Conservation (phyloP, 2,113 vertebrate species). For the Hassar affinis region DNA sequence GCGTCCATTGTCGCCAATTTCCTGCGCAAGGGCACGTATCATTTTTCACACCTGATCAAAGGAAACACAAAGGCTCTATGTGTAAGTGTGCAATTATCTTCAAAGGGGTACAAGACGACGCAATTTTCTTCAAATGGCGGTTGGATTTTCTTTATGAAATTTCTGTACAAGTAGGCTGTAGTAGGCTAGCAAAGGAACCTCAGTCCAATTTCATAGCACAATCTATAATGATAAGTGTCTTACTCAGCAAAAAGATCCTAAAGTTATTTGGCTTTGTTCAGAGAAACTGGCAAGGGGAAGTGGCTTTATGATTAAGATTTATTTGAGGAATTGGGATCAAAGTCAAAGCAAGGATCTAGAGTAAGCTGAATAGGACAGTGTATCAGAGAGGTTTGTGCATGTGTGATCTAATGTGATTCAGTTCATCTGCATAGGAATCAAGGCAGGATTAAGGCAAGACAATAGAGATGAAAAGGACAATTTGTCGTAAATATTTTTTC, state of each 20-base stretch:
- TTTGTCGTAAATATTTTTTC: not conserved
- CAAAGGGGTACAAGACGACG: not conserved
- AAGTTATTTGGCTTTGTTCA: conserved; percentile 15
- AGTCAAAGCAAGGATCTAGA: conserved; percentile 6
- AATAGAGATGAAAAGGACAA: not conserved
- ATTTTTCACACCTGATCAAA: not conserved
- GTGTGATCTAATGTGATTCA: not conserved
- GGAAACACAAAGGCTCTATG: not conserved
- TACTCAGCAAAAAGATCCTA: conserved; percentile 33
- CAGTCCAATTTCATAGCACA: conserved; percentile 13
- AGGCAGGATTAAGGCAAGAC: not conserved
- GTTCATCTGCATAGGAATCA: not conserved
- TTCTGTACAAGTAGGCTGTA: conserved; percentile 10
- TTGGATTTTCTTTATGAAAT: conserved; percentile 6
- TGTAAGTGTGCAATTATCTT: not conserved
- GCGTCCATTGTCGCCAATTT: not conserved
- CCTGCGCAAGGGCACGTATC: not conserved
- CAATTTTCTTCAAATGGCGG: not conserved
- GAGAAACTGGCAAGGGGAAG: conserved; percentile 14
- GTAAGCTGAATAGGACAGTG: not conserved
- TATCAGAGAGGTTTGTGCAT: not conserved
- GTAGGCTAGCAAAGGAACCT: not conserved
- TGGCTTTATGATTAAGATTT: conserved; percentile 9
- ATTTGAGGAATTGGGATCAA: conserved; percentile 18
- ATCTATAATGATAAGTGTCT: conserved; percentile 19